Evolutionary conservation across 2,113 vertebrate species (phyloP).

Genomic region (Rutilus rutilus): DNA sequence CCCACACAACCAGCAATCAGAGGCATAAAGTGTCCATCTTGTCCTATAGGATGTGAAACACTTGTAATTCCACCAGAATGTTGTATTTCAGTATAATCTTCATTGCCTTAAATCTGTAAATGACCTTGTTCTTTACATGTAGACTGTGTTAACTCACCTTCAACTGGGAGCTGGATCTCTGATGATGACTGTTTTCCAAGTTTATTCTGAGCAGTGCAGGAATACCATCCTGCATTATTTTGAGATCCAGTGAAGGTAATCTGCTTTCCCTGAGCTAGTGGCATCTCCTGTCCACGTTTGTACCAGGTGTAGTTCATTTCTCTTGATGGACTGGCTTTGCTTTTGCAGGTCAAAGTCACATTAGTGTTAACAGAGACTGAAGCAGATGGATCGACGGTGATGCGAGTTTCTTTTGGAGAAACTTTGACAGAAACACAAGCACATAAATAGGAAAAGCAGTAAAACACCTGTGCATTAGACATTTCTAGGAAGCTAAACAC

Average conservation of each 20-base stretch:
- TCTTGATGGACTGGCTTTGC: not conserved
- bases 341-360: conserved; percentile 27
- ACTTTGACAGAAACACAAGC: not conserved
- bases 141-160: not conserved
- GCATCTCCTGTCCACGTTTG: not conserved
- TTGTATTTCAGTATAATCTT: not conserved
- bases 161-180: not conserved
- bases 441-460: not conserved
- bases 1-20: not conserved
- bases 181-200: not conserved
- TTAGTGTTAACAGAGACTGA: not conserved
- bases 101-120: not conserved
- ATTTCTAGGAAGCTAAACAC: not conserved
- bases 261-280: not conserved
- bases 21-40: too few relatives aligned
- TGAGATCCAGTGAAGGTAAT: not conserved
- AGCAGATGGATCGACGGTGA: not conserved
- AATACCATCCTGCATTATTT: not conserved
- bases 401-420: not conserved
- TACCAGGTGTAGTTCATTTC: not conserved
- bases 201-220: not conserved
- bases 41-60: not conserved
- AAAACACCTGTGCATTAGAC: not conserved
- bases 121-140: not conserved
- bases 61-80: not conserved